Evolutionary conservation across 2,113 vertebrate genomes (phyloP).

Genomic region (Gasterosteus aculeatus): DNA sequence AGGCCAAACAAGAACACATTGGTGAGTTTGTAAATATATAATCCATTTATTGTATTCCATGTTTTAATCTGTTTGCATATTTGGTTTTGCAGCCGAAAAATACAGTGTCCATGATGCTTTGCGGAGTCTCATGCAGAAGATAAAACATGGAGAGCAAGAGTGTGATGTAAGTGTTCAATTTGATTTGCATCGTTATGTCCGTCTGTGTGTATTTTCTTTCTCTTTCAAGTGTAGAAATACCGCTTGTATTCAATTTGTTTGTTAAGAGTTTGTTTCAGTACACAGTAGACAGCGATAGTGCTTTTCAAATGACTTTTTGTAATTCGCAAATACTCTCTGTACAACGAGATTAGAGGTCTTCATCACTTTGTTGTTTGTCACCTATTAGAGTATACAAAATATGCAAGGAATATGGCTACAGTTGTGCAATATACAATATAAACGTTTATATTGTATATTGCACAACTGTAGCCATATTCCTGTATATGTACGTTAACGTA

Average conservation of each 20-base stretch:
- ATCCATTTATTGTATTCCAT: background rate
- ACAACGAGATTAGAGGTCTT: background rate
- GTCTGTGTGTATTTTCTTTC: background rate
- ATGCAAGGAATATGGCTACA: background rate
- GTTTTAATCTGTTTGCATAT: background rate
- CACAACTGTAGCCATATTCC: background rate
- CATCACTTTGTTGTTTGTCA: too few relatives aligned
- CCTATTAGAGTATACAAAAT: background rate
- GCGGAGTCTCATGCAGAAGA: conserved; percentile 41
- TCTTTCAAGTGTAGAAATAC: background rate
- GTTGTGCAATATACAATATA: background rate
- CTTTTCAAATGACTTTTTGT: background rate
- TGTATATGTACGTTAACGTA: too few relatives aligned
- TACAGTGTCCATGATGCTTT: conserved; percentile 30
- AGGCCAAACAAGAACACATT: conserved; percentile 60
- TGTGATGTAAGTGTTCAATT: conserved; percentile 52
- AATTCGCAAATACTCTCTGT: background rate
- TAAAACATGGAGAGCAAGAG: conserved; percentile 39
- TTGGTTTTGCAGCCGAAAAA: conserved; percentile 34
- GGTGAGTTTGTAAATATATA: conserved; percentile 35
- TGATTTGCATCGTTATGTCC: background rate
- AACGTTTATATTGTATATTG: background rate
- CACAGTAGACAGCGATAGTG: background rate
- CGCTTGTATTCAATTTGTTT: background rate
- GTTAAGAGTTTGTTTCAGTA: background rate